A percentile compares a stretch with the other conserved stretches of the same genome.
Conservation (phyloP, 2,797 vertebrate species). For the Lepus townsendii region DNA sequence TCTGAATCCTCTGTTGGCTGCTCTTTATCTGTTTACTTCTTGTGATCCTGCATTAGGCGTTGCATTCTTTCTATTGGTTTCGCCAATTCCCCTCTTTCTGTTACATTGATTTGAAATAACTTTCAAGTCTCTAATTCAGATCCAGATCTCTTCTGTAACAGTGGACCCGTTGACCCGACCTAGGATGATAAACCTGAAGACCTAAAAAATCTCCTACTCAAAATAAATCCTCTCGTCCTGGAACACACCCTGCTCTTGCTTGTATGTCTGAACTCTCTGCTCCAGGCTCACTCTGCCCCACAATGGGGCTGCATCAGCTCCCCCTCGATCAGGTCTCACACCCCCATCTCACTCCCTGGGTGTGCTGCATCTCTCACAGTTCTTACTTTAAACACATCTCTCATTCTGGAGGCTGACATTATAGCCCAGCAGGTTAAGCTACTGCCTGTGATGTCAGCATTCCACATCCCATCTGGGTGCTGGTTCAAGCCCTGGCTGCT, state of each 20-base stretch:
- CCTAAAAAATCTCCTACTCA: neutral
- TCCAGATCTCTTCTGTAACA: neutral
- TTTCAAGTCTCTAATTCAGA: neutral
- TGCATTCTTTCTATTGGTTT: neutral
- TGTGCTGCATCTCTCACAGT: neutral
- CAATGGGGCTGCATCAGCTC: no score
- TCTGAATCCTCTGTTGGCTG: neutral
- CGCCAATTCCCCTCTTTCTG: neutral
- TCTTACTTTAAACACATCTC: neutral
- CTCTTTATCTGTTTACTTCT: neutral
- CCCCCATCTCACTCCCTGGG: neutral
- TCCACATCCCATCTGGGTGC: no score
- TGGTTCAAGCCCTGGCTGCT: no score
- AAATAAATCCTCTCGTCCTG: neutral
- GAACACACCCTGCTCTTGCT: neutral
- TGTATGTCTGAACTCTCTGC: rapidly evolving
- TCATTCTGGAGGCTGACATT: no score
- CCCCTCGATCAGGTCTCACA: neutral
- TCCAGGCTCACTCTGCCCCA: neutral
- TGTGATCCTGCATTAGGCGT: neutral
- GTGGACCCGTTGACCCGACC: neutral
- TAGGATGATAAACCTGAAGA: neutral
- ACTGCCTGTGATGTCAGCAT: no score
- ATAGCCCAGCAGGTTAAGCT: no score
- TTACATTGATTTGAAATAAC: slow-evolving; percentile 40